phyloP scores from a whole-genome alignment of 2,113 vertebrate species.

The Nerophis lumbriciformis region DNA sequence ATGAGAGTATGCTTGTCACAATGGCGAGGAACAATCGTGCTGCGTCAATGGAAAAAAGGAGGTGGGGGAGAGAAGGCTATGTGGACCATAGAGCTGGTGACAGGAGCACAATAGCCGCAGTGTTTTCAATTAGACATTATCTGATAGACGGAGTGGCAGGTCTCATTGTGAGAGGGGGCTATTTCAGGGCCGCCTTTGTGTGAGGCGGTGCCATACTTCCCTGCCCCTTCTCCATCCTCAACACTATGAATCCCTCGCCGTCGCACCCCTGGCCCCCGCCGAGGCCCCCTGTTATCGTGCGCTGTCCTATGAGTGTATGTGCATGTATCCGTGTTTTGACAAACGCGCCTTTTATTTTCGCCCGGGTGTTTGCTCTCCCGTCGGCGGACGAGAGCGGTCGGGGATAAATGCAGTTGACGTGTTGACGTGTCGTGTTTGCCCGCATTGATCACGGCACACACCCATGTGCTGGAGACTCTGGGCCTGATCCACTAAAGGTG shows the following conservation, averaged over 20 bases:
- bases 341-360: conserved; percentile 45
- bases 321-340: conserved; percentile 22
- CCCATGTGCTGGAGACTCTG: background rate
- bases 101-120: conserved; percentile 95
- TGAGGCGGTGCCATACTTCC: conserved; percentile 83
- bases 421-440: background rate
- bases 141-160: conserved; percentile 99
- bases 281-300: conserved; percentile 51
- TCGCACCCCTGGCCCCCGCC: conserved; percentile 24
- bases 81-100: conserved; percentile 97
- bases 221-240: conserved; percentile 76
- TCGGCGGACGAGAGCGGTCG: too few relatives aligned
- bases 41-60: conserved; percentile 87
- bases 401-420: too few relatives aligned
- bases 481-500: too few relatives aligned
- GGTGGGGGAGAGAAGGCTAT: conserved; percentile 62
- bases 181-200: conserved; percentile 98
- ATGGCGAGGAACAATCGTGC: conserved; percentile 97
- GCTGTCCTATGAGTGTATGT: conserved; percentile 50
- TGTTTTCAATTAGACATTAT: conserved; percentile 99
- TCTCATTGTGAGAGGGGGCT: conserved; percentile 87
- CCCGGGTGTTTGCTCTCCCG: conserved; percentile 50
- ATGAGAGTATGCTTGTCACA: conserved; percentile 83
- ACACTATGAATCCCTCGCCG: conserved; percentile 41
- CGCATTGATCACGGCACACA: background rate